Evolutionary conservation across 1,140 invertebrate species (phyloP).

Genomic region (Acarapis woodi): DNA sequence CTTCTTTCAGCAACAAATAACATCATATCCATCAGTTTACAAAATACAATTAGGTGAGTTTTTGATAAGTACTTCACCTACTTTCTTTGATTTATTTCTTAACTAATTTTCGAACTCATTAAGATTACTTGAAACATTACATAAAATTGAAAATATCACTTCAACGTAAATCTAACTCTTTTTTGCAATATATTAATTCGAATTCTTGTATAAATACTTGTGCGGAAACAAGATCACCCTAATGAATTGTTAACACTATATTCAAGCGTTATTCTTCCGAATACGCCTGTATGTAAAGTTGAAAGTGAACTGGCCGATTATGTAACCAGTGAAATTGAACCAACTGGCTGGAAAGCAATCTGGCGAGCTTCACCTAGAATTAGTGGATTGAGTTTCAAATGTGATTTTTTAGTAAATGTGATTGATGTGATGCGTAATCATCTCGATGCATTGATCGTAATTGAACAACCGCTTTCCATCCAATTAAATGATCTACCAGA

Average conservation of each 20-base stretch:
- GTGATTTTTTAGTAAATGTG: conserved; percentile 13
- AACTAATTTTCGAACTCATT: neutral
- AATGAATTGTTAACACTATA: neutral
- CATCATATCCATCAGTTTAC: neutral
- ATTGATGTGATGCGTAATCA: conserved; percentile 6
- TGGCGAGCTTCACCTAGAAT: conserved; percentile 10
- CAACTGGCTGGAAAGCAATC: conserved; percentile 13
- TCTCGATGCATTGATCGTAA: conserved; percentile 11
- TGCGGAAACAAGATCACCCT: neutral
- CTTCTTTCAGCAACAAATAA: neutral
- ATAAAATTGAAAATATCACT: no score
- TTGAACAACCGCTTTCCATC: conserved; percentile 5
- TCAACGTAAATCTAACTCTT: neutral
- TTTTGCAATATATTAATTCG: neutral
- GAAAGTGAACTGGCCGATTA: conserved; percentile 10
- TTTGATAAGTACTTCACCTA: neutral
- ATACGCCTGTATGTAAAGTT: conserved; percentile 1
- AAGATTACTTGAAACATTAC: no score
- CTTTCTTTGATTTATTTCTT: neutral
- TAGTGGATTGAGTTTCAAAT: conserved; percentile 3
- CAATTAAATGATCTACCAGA: neutral
- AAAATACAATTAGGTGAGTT: conserved; percentile 2
- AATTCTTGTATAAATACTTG: no score
- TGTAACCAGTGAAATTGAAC: conserved; percentile 11
- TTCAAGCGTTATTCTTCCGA: neutral